Percentiles rank a stretch among this genome's conserved stretches.
These are phyloP conservation scores for Mesocentrotus franciscanus DNA, from an alignment of 53 echinoderm and acorn worm species.

Conservation along the genomic window DNA sequence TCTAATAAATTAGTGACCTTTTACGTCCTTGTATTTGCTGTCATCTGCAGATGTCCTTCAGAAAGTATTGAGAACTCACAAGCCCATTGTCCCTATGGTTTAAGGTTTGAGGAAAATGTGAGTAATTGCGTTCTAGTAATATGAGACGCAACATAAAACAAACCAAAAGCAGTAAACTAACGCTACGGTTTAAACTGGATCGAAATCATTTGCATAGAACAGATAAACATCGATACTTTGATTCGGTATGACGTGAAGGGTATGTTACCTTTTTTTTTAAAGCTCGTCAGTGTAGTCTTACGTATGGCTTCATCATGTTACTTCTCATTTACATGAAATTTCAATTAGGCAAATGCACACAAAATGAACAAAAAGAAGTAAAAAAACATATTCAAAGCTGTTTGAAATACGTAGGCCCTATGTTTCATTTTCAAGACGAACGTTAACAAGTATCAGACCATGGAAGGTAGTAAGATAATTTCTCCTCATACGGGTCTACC, in stretches of 20 bases:
- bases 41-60: background rate
- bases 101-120: no score
- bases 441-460: no score
- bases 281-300: background rate
- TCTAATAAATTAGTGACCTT: constrained; percentile 1
- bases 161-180: background rate
- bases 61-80: background rate
- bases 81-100: no score
- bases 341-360: background rate
- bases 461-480: no score
- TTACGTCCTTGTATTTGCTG: background rate
- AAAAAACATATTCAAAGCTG: background rate
- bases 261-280: background rate
- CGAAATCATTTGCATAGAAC: background rate
- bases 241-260: background rate
- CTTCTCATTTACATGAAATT: background rate
- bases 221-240: no score
- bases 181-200: background rate
- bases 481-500: no score
- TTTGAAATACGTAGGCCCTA: no score
- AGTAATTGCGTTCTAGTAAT: background rate
- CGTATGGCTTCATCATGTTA: background rate
- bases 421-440: no score
- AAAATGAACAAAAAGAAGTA: background rate
- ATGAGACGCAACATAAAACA: background rate